Evolutionary conservation across 1,140 invertebrate genomes (phyloP), one percentile per base, ranked within the genome.

Genomic region (Epicauta chinensis): DNA sequence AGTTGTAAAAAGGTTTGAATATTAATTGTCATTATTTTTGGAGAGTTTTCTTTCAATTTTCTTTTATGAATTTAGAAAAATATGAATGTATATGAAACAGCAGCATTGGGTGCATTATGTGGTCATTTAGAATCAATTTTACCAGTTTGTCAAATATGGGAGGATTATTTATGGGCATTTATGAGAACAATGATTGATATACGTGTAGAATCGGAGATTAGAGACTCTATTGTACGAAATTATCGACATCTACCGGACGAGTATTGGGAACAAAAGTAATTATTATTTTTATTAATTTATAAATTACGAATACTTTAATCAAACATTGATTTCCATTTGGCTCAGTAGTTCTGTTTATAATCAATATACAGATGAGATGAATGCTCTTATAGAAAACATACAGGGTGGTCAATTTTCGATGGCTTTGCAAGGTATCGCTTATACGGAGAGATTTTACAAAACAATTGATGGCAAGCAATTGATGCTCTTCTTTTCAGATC

Each of bases 111-210:
- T 4, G 46, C 60, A 47, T 78, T 93, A 12, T 93, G 91, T 74
- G 93, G 93, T 0, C 85, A 94, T 70, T 66, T 95, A 15, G 72
- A 80, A 13, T 80, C 84, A 10, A 64, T 94, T 6, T 66, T 94
- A 7, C 75, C 84, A 4, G 78, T 87, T 0, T 87, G 90, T 53
- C 73, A 75, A 7, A 83, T 80, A 11, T 97, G 93, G 93, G 83
- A 91, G 65, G 94, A 98, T 72, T 75, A 86, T 46, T 70, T 97
- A 9, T 97, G 93, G 93, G 89, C 90, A 7, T 85, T 93, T 67
- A 77, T 92, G 54, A 86, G 84, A 62, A 79, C 83, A 0, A 79
- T 91, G 58, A 81, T 96, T 50, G 93, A 97, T 69, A 80, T 87
- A 11, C 76, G 82, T 53, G 89, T 96, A 1, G 93, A 97, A 73